A percentile compares a stretch with the other conserved stretches of the same genome.
These are phyloP conservation scores for Neomonachus schauinslandi DNA, from an alignment of 2,113 vertebrate species.

Conservation along the genomic window DNA sequence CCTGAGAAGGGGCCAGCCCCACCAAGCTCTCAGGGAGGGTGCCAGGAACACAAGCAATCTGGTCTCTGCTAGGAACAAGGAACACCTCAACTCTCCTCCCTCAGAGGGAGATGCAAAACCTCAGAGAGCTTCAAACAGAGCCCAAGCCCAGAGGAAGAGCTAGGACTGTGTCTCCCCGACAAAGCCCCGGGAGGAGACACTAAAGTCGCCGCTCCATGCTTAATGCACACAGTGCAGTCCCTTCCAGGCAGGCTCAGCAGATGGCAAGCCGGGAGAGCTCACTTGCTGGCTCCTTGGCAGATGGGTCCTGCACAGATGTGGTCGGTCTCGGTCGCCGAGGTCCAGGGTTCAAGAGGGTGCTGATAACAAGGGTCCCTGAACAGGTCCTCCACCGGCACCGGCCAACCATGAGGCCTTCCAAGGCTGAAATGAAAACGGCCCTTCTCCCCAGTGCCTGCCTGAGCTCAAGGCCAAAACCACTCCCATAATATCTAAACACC, in stretches of 20 bases:
- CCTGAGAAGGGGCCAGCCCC: not conserved
- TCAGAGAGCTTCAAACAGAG: accelerated
- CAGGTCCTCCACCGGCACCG: accelerated
- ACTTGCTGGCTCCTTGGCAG: slow-evolving; percentile 66
- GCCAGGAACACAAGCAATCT: not conserved
- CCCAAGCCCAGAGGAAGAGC: accelerated
- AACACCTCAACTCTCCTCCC: not conserved
- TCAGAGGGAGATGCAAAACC: accelerated
- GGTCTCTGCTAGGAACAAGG: not conserved
- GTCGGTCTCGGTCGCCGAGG: accelerated
- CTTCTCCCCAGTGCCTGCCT: accelerated
- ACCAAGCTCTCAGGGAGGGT: not conserved
- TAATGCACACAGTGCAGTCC: accelerated
- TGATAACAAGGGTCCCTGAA: not conserved
- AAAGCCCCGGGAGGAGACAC: not conserved
- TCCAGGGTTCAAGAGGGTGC: not conserved
- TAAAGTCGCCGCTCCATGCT: not conserved
- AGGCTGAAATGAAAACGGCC: not conserved
- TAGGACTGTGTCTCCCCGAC: not conserved
- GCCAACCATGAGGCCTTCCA: not conserved
- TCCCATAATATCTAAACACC: accelerated
- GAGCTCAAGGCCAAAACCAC: not conserved
- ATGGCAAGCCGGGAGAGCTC: slow-evolving; percentile 68
- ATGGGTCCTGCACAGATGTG: slow-evolving; percentile 21
- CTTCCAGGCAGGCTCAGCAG: slow-evolving; percentile 46